A percentile compares a stretch with the other conserved stretches of the same genome.
Evolutionary conservation across 2,888 invertebrate genomes (phyloP).

Genomic region (Drosophila putrida): DNA sequence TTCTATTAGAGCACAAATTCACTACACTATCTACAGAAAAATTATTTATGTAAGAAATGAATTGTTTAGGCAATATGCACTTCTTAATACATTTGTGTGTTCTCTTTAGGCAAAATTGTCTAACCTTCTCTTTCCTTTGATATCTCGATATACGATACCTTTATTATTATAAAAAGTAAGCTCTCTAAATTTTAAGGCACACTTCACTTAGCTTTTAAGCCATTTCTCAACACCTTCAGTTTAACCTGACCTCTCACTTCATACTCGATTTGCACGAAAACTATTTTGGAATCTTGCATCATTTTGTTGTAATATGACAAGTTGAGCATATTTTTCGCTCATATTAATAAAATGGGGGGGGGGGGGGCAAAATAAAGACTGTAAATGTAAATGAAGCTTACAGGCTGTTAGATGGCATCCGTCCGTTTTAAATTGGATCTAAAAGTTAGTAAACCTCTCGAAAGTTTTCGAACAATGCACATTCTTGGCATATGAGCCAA

Average conservation of each 20-base stretch:
- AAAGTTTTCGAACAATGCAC: slow-evolving; percentile 27
- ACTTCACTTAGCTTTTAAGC: neutral
- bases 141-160: no score
- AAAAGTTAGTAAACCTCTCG: slow-evolving; percentile 10
- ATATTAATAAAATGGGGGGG: neutral
- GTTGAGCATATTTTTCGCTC: neutral
- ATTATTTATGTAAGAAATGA: no score
- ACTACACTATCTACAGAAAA: no score
- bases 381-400: slow-evolving; percentile 16
- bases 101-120: no score
- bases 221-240: neutral
- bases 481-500: slow-evolving; percentile 20
- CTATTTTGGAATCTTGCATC: neutral
- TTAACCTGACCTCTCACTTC: neutral
- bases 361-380: slow-evolving; percentile 5
- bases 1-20: no score
- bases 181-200: neutral
- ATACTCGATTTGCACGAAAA: neutral
- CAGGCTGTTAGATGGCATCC: slow-evolving; percentile 8
- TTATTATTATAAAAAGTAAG: no score
- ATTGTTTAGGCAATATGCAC: no score
- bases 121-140: no score
- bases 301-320: slow-evolving; percentile 10
- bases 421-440: slow-evolving; percentile 22
- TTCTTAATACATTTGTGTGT: no score